phyloP scores from a whole-genome alignment of 2,797 vertebrate species.

The Scyliorhinus canicula region DNA sequence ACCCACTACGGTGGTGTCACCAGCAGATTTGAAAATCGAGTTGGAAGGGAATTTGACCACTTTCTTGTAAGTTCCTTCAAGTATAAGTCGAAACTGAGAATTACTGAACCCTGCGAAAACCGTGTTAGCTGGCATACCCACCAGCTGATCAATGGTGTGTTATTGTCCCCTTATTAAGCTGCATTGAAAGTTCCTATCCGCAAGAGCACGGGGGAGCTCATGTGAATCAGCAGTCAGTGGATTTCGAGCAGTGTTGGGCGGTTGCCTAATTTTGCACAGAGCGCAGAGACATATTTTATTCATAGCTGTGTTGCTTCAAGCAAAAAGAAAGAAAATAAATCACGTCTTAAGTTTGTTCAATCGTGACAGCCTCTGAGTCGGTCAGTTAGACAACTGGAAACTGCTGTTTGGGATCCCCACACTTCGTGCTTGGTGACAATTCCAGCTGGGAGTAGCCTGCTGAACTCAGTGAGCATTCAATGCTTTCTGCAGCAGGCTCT shows the following conservation, averaged over 20 bases:
- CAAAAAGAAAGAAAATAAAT: not conserved
- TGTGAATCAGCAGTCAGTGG: not conserved
- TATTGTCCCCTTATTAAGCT: not conserved
- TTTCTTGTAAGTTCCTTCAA: not conserved
- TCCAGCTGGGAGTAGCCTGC: not conserved
- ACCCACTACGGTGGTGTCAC: too few species aligned
- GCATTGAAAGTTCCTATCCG: not conserved
- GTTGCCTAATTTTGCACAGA: not conserved
- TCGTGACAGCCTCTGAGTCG: not conserved
- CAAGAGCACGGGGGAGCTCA: not conserved
- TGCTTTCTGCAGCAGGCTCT: not conserved
- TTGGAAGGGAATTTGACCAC: too few species aligned
- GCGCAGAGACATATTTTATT: not conserved
- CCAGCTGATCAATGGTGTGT: not conserved
- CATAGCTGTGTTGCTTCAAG: not conserved
- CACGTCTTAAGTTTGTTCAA: not conserved
- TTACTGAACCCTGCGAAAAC: not conserved
- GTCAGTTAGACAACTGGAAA: not conserved
- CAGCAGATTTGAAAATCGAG: too few species aligned
- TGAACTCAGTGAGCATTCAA: not conserved
- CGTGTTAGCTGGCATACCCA: not conserved
- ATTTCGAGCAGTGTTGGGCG: not conserved
- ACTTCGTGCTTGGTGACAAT: not conserved
- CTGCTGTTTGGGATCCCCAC: not conserved
- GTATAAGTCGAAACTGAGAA: not conserved